Conservation (phyloP, 2,888 invertebrate genomes). For the Euzetes globulus region DNA sequence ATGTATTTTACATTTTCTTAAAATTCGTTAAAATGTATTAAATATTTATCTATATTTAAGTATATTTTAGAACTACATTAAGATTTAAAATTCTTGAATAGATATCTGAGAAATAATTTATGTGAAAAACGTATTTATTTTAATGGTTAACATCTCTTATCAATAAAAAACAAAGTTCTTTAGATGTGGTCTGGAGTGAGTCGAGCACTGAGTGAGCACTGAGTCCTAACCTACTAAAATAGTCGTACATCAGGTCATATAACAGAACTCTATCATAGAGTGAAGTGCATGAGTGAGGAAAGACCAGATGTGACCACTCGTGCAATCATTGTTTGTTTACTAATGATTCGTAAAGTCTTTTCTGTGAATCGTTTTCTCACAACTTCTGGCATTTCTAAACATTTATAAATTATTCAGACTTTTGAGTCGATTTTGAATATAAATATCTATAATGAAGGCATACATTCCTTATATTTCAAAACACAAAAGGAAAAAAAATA, state of each 20-base stretch:
- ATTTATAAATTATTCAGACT: neutral
- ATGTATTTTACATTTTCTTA: neutral
- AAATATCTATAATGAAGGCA: too few species aligned
- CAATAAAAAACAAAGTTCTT: neutral
- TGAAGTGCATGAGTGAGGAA: neutral
- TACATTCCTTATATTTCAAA: too few species aligned
- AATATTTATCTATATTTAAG: neutral
- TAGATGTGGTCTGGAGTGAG: too few species aligned
- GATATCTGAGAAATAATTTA: neutral
- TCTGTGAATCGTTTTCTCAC: neutral
- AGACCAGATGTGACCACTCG: conserved; percentile 19
- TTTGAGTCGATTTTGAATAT: too few species aligned
- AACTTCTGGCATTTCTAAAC: neutral
- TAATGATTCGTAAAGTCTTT: neutral
- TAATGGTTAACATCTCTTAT: neutral
- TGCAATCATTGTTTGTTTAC: conserved; percentile 4
- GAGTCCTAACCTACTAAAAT: conserved; percentile 9
- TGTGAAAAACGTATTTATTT: neutral
- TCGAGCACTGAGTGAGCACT: neutral
- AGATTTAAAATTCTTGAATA: neutral
- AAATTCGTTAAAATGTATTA: neutral
- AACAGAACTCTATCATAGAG: neutral
- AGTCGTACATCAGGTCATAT: neutral
- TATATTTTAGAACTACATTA: neutral
- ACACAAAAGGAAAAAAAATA: too few species aligned